Evolutionary conservation across 2,888 invertebrate species (phyloP).

Genomic region (Oligia latruncula): DNA sequence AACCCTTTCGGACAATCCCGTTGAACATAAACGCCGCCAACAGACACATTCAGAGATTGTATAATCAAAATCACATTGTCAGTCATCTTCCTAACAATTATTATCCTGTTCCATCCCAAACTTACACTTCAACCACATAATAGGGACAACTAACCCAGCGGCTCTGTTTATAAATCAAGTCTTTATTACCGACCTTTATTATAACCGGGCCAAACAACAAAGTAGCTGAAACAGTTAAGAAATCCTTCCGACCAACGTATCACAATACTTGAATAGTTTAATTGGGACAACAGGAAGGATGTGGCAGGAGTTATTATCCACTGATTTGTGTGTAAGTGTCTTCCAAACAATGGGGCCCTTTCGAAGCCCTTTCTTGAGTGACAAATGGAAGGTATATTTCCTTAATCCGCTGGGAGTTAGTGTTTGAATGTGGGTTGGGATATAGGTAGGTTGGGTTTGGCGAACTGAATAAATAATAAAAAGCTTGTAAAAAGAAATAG

Average conservation of each 20-base stretch:
- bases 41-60: neutral
- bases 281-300: conserved; percentile 61
- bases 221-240: conserved; percentile 53
- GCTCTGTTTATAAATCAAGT: conserved; percentile 45
- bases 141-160: conserved; percentile 16
- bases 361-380: conserved; percentile 83
- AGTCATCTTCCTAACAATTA: neutral
- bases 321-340: conserved; percentile 77
- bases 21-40: neutral
- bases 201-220: conserved; percentile 48
- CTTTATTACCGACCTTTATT: conserved; percentile 44
- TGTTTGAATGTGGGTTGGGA: conserved; percentile 60
- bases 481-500: neutral
- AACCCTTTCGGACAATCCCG: too few species aligned
- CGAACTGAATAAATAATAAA: conserved; percentile 31
- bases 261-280: conserved; percentile 66
- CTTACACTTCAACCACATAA: conserved; percentile 27
- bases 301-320: conserved; percentile 58
- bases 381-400: conserved; percentile 85
- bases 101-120: conserved; percentile 7
- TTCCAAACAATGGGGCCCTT: conserved; percentile 81
- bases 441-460: conserved; percentile 40
- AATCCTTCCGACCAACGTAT: conserved; percentile 59
- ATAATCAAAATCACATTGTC: neutral
- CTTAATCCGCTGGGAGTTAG: conserved; percentile 79